Base-by-base conservation (phyloP, 2,113 vertebrate species). In the Prochilodus magdalenae region DNA sequence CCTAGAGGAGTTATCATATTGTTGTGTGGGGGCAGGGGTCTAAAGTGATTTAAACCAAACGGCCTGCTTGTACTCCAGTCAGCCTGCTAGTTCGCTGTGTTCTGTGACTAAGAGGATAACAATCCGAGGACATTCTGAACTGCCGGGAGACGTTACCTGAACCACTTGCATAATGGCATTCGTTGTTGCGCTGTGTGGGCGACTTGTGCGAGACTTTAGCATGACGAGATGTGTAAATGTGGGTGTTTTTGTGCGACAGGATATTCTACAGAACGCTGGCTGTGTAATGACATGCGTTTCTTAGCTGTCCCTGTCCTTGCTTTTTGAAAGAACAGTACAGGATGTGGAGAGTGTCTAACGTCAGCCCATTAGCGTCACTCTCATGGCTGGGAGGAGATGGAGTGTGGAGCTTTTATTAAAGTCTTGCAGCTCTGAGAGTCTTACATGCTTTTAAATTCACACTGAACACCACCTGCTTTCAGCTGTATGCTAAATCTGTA, bases 191-290 rank as follows among this genome's bases (percentile, higher is more conserved):
- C 29, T 80, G 24, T 29, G 78, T 73, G 27, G 78, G 70, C 47
- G 30, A 47, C 22, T 81, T 81, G 79, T 51, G 12, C 73, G 73
- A 81, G 53, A 65, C 20, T 73, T 57, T 53, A 40, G 49, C 22
- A 63, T 62, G 72, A 65, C 47, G 67, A 18, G 27, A 49, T 20
- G 47, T 74, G 63, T 81, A 74, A 33, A 74, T 74, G 79, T 36
- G 24, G 27, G 69, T 63, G 67, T 80, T 80, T 44, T 57, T 63
- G 57, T 18, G 69, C 69, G 59, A 73, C 59, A 65, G 70, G 79
- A 49, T 73, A 36, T 81, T 81, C 57, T 74, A 66, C 55, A 55
- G 53, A 74, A n/a, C 44, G n/a, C 79, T 80, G 24, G 24, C 59
- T 65, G 20, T 22, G 27, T 73, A 66, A 73, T 74, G 55, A 36